Conservation (phyloP, 2,888 invertebrate species). For the Galerucella calmariensis region DNA sequence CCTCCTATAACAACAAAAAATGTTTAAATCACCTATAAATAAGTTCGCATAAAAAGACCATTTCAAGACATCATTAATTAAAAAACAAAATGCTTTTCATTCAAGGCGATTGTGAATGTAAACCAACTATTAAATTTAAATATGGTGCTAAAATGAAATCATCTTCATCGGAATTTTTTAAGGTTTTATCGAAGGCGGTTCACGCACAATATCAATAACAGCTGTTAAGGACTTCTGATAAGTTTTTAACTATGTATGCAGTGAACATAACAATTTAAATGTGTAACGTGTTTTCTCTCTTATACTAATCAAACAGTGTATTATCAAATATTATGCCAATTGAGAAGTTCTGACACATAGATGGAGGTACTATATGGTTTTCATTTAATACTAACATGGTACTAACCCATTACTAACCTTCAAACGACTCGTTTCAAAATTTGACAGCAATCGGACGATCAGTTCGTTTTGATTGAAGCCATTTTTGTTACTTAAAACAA, state of each 20-base stretch:
- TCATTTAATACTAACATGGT: no score
- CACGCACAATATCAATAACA: background rate
- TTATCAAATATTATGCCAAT: no score
- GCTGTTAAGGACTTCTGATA: background rate
- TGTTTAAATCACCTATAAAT: conserved; percentile 18
- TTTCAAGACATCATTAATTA: background rate
- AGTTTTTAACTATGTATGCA: background rate
- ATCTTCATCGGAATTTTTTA: background rate
- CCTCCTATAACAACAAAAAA: background rate
- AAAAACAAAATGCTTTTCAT: background rate
- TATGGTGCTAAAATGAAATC: background rate
- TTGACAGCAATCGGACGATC: no score
- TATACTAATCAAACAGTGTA: no score
- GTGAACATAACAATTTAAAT: no score
- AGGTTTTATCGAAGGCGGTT: background rate
- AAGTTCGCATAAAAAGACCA: background rate
- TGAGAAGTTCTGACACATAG: no score
- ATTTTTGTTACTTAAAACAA: no score
- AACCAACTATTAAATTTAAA: background rate
- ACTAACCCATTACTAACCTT: no score
- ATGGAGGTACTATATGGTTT: no score
- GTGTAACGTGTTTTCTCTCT: no score
- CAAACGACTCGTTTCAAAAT: no score
- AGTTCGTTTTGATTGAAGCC: no score
- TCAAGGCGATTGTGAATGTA: background rate